phyloP scores from a whole-genome alignment of 2,797 vertebrate species.

The Galago senegalensis region DNA sequence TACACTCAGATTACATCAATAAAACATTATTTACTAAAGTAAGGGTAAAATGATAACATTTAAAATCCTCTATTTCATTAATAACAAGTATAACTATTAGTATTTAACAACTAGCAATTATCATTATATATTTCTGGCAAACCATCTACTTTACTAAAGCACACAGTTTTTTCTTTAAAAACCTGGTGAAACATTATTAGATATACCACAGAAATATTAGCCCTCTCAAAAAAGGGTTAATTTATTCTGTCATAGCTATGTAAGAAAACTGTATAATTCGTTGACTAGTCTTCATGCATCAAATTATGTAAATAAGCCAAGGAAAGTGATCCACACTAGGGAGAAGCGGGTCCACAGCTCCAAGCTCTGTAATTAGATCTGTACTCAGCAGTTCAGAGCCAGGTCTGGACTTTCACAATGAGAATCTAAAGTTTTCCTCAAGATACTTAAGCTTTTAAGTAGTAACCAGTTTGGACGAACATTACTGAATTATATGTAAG shows the following conservation, averaged over 20 bases:
- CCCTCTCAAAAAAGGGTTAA: slow-evolving; percentile 85
- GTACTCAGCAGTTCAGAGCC: slow-evolving; percentile 87
- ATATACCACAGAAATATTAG: slow-evolving; percentile 46
- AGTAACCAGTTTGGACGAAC: slow-evolving; percentile 74
- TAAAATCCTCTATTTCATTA: not conserved
- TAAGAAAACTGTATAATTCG: slow-evolving; percentile 86
- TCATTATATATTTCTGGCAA: slow-evolving; percentile 41
- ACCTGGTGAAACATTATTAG: slow-evolving; percentile 74
- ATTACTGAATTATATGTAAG: slow-evolving; percentile 76
- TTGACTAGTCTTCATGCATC: slow-evolving; percentile 86
- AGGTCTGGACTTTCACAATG: slow-evolving; percentile 83
- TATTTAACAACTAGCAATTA: not conserved
- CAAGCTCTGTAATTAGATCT: slow-evolving; percentile 90
- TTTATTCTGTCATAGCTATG: slow-evolving; percentile 83
- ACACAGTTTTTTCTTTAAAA: slow-evolving; percentile 46
- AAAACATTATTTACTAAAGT: slow-evolving; percentile 50
- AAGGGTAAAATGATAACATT: not conserved
- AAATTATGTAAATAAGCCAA: slow-evolving; percentile 90
- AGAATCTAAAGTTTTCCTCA: slow-evolving; percentile 80
- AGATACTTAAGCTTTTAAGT: slow-evolving; percentile 86
- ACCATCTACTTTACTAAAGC: not conserved
- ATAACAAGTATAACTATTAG: not conserved
- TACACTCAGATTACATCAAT: not conserved
- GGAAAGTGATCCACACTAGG: slow-evolving; percentile 88
- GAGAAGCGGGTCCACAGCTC: slow-evolving; percentile 86